phyloP scores from a whole-genome alignment of 1,140 invertebrate genomes.

The Trichonephila clavipes region DNA sequence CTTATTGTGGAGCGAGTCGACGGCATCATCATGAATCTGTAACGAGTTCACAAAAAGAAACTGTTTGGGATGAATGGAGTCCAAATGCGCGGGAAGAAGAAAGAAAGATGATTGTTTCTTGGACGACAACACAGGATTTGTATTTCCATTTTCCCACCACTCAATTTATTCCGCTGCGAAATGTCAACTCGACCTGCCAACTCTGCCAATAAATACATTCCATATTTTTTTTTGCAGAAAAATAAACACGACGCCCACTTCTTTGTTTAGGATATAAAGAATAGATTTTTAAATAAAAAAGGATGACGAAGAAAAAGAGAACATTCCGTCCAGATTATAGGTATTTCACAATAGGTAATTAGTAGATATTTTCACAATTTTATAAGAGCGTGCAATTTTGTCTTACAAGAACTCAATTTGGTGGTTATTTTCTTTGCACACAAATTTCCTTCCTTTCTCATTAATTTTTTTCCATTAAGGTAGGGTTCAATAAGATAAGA shows the following conservation, averaged over 20 bases:
- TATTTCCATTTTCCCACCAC: background rate
- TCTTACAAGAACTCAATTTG: no score
- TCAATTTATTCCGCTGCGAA: background rate
- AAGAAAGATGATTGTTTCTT: background rate
- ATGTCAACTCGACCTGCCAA: background rate
- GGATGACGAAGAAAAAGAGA: no score
- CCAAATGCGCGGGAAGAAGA: background rate
- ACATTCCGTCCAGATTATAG: no score
- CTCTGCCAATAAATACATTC: slow-evolving; percentile 6
- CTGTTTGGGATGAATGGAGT: background rate
- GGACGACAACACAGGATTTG: slow-evolving; percentile 1
- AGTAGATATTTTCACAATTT: no score
- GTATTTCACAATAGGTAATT: no score
- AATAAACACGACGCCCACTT: background rate
- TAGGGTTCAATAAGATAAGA: no score
- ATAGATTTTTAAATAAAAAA: no score
- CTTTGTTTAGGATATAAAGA: background rate
- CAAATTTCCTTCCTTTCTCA: no score
- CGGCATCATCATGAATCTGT: slow-evolving; percentile 30
- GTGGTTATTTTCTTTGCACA: no score
- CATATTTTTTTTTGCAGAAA: background rate
- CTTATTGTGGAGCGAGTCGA: background rate
- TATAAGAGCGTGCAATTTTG: no score
- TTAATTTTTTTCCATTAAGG: no score
- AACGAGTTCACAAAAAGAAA: background rate